A percentile compares a stretch with the other conserved stretches of the same genome.
These are phyloP conservation scores for Leptinotarsa texana DNA, from an alignment of 1,140 invertebrate genomes.

Conservation along the genomic window DNA sequence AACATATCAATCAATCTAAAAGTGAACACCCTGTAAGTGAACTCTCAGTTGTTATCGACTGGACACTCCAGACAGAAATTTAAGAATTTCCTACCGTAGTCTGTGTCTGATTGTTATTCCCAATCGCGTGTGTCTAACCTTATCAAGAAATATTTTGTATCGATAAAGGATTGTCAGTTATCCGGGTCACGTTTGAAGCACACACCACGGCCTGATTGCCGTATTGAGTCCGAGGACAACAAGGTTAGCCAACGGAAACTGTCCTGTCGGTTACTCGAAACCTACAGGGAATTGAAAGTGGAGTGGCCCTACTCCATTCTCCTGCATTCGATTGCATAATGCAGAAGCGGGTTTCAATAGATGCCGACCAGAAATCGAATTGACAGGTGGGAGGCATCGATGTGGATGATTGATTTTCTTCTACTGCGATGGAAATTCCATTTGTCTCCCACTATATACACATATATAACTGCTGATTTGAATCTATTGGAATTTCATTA, in stretches of 20 bases:
- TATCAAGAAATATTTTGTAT: slow-evolving; percentile 18
- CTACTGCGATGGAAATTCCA: too few relatives aligned
- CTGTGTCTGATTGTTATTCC: neutral
- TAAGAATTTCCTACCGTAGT: too few relatives aligned
- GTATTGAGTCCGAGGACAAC: slow-evolving; percentile 40
- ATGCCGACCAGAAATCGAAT: neutral
- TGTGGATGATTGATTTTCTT: too few relatives aligned
- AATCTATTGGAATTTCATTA: too few relatives aligned
- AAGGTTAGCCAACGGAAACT: slow-evolving; percentile 41
- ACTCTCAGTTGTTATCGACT: too few relatives aligned
- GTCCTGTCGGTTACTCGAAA: slow-evolving; percentile 30
- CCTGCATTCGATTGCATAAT: slow-evolving; percentile 30
- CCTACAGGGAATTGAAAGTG: slow-evolving; percentile 28
- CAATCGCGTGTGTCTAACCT: neutral
- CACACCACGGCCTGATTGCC: slow-evolving; percentile 36
- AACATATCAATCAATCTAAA: too few relatives aligned
- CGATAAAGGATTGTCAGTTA: slow-evolving; percentile 12
- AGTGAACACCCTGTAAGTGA: too few relatives aligned
- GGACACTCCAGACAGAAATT: too few relatives aligned
- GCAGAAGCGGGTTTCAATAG: slow-evolving; percentile 12
- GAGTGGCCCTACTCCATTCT: slow-evolving; percentile 16
- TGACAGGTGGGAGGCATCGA: too few relatives aligned
- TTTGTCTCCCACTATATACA: too few relatives aligned
- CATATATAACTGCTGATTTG: too few relatives aligned
- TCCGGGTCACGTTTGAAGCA: slow-evolving; percentile 32